Evolutionary conservation across 2,888 invertebrate species (phyloP), one percentile per base, ranked within the genome.

Genomic region (Pilophorus perplexus): DNA sequence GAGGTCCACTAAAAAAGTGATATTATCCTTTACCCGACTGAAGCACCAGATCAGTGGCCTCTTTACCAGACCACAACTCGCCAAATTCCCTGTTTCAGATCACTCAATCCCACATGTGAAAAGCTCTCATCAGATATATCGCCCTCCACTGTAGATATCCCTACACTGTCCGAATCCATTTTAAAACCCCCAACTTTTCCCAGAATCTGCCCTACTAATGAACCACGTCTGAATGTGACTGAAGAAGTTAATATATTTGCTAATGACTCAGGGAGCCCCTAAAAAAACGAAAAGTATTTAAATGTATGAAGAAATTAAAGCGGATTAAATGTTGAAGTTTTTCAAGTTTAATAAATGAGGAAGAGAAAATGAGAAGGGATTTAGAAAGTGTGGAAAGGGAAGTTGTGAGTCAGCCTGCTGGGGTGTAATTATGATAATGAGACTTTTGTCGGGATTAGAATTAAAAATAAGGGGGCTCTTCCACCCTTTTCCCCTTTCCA

Each of bases 361-460:
- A 25, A 42, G 25, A 23, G 40, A 59, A 59, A 38, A 16, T 23
- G 38, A 38, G 12, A 54, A 27, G 48, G 48, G 23, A 4, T 25
- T 1, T 12, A n/a, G 25, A 50, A 27, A 23, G 57, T 57, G 64
- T 23, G 48, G 64, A 50, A n/a, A 38, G 37, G 33, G 5, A 46
- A 46, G 59, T 22, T 38, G 59, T 59, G 59, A 50, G 64, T 50
- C 64, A 48, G 33, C n/a, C n/a, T n/a, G 48, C 50, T 33, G 25
- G 25, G 25, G 23, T 42, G 64, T 64, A 64, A 64, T 64, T 64
- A 64, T 64, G 64, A 64, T 64, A 64, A 64, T 64, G 64, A 64
- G 64, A 50, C 64, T 48, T 64, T 64, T 64, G 64, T 64, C 64
- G 50, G 64, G 50, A 64, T 64, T 64, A 64, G 64, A 64, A 64